Conservation (phyloP, 2,888 invertebrate genomes). For the Drosophila koepferae region DNA sequence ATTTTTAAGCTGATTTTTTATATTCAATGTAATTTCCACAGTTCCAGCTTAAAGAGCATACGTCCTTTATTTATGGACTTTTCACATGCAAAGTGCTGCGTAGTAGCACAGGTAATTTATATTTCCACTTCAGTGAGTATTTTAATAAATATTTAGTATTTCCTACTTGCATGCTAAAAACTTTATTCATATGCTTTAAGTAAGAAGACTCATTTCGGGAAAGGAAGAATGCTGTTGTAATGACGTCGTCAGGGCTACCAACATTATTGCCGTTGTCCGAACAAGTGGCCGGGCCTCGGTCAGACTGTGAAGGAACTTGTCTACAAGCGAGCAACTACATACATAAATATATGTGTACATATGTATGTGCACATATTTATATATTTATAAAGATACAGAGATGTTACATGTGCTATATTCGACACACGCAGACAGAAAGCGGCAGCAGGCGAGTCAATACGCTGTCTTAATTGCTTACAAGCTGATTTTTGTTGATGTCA, state of each 20-base stretch:
- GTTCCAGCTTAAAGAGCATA: neutral
- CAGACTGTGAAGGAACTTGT: conserved; percentile 17
- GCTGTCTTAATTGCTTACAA: conserved; percentile 75
- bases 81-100: neutral
- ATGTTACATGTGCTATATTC: conserved; percentile 29
- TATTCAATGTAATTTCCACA: conserved; percentile 1
- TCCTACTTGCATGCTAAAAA: conserved; percentile 8
- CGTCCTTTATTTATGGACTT: neutral
- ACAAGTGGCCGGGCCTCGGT: conserved; percentile 9
- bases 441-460: conserved; percentile 57
- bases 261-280: conserved; percentile 42
- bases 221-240: conserved; percentile 12
- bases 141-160: conserved; percentile 7
- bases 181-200: neutral
- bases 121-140: neutral
- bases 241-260: conserved; percentile 31
- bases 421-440: conserved; percentile 29
- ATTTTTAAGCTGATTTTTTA: neutral
- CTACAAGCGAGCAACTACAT: conserved; percentile 24
- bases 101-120: neutral
- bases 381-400: conserved; percentile 18
- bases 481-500: conserved; percentile 68
- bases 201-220: neutral
- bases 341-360: conserved; percentile 9
- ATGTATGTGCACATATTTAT: conserved; percentile 7